Base-by-base conservation (phyloP, 2,113 vertebrate genomes). In the Embiotoca jacksoni region DNA sequence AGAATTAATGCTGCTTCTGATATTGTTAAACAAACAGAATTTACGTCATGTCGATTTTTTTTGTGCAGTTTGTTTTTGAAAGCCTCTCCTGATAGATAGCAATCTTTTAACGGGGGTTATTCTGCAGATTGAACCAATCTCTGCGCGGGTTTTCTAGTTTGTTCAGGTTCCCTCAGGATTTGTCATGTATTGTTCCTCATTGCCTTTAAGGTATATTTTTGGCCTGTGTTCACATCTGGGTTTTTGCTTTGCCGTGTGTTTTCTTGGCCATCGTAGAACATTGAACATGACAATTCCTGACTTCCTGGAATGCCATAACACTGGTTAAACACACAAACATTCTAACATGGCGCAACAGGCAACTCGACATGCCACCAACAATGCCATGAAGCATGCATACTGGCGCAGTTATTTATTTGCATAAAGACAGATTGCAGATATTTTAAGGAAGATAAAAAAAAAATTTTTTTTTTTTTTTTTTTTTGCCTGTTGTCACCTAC, bases 171-270 rank as follows among this genome's bases (percentile, higher is more conserved):
- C 86, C 68, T 47, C 7, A 33, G 59, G 73, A 36, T 82, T 88
- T 88, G 82, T 73, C 78, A 37, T 76, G 83, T 73, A 91, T 93
- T 93, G 90, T 93, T 92, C 78, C 15, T 41, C 36, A 0, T 61
- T 72, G 78, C 76, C 67, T 91, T 84, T 71, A 88, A 84, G 76
- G 76, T 90, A 84, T 92, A 92, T 92, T 91, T 93, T 92, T 81
- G 85, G 86, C 80, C 39, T 8, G 35, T 36, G 65, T 76, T 74
- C 90, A 63, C 82, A 83, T 87, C 63, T 86, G 80, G 70, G 14
- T 82, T 91, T 88, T 92, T 66, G 2, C 76, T 89, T 89, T 63
- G 76, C 78, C 33, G 13, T 46, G 54, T 86, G 83, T 87, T 86
- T 86, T 57, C 83, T 85, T 65, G 64, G 76, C 88, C 72, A 82